These are phyloP conservation scores for Megamerina dolium DNA, from an alignment of 2,888 invertebrate genomes.

Conservation along the genomic window DNA sequence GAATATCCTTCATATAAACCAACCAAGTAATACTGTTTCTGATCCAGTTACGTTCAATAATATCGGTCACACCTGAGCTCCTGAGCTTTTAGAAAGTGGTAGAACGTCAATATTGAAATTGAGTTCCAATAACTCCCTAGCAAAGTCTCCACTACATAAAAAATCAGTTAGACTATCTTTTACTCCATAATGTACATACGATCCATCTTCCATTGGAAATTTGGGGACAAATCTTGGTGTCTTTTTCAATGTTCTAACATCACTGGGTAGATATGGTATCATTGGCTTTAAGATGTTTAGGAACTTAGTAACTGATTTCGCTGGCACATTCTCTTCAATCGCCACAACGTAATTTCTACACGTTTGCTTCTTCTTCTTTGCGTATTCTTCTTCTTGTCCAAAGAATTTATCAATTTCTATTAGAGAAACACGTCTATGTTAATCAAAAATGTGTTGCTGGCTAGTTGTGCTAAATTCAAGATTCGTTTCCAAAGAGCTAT, in stretches of 20 bases:
- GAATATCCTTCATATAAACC: no score
- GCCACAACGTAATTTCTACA: no score
- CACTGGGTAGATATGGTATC: neutral
- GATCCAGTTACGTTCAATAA: neutral
- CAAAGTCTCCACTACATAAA: neutral
- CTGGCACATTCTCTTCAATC: no score
- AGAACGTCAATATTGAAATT: slow-evolving; percentile 2
- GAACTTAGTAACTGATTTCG: neutral
- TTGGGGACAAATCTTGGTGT: no score
- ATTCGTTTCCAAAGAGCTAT: no score
- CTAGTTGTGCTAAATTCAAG: no score
- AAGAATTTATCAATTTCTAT: no score
- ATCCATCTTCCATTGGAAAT: slow-evolving; percentile 2
- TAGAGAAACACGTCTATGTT: no score
- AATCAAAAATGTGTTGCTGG: no score
- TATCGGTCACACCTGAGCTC: slow-evolving; percentile 1
- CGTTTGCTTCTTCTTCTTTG: no score
- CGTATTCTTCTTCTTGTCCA: no score
- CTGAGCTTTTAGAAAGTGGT: slow-evolving; percentile 1
- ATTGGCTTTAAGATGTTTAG: neutral
- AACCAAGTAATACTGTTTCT: neutral
- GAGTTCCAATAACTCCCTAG: no score
- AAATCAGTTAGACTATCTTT: slow-evolving; percentile 1
- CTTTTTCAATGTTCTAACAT: slow-evolving; percentile 1
- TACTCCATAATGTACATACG: slow-evolving; percentile 1